Evolutionary conservation across 2,797 vertebrate species (phyloP).

Genomic region (Rhinophrynus dorsalis): DNA sequence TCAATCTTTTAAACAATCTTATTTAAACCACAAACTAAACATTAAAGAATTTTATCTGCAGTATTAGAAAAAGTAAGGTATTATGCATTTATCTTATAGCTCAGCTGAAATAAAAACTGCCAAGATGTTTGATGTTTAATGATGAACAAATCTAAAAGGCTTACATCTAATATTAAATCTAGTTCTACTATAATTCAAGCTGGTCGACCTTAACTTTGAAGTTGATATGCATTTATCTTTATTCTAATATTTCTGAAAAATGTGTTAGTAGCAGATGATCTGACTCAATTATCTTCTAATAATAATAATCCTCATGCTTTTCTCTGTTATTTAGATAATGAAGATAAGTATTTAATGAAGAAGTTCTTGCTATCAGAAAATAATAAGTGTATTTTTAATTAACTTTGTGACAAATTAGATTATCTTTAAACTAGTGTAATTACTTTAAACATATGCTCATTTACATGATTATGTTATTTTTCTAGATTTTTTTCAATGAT

Average conservation of each 20-base stretch:
- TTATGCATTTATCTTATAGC: not conserved
- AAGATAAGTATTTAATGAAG: not conserved
- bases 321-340: not conserved
- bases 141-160: not conserved
- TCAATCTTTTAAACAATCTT: no score
- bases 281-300: slow-evolving; percentile 17
- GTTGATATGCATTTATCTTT: not conserved
- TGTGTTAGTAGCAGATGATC: not conserved
- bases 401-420: not conserved
- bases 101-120: no score
- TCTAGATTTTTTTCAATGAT: no score
- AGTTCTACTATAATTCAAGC: not conserved
- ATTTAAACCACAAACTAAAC: not conserved
- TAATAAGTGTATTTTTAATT: slow-evolving; percentile 3
- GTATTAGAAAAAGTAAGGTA: no score
- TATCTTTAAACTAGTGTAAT: not conserved
- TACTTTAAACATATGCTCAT: not conserved
- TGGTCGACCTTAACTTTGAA: not conserved
- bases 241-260: not conserved
- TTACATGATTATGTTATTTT: no score
- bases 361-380: not conserved
- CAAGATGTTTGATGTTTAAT: no score
- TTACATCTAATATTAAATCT: not conserved
- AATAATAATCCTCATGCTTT: not conserved
- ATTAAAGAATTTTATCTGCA: no score